A percentile compares a stretch with the other conserved stretches of the same genome.
Conservation (phyloP, 2,113 vertebrate genomes). For the Colinus virginianus region DNA sequence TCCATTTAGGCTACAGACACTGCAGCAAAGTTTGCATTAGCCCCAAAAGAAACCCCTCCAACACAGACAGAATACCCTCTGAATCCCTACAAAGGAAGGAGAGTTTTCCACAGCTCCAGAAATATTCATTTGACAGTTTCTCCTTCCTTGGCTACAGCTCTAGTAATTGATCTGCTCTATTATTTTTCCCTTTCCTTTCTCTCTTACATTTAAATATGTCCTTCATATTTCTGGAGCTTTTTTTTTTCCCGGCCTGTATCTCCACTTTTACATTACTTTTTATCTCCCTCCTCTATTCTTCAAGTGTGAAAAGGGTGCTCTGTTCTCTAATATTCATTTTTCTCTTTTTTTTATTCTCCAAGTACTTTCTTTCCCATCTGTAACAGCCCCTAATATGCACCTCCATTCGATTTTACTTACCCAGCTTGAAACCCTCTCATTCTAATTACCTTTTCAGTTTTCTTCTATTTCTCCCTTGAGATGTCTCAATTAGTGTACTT, state of each 20-base stretch:
- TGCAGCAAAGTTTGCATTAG: neutral
- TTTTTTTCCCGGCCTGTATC: conserved; percentile 20
- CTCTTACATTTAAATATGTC: conserved; percentile 70
- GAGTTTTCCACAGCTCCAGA: conserved; percentile 37
- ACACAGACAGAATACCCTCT: neutral
- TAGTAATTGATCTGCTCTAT: conserved; percentile 72
- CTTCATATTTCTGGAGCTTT: conserved; percentile 61
- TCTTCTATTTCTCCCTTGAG: conserved; percentile 78
- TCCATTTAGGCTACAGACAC: neutral
- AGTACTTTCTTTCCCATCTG: conserved; percentile 65
- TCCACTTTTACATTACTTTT: conserved; percentile 45
- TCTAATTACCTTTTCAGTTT: conserved; percentile 84
- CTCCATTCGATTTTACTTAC: conserved; percentile 78
- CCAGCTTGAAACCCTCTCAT: conserved; percentile 78
- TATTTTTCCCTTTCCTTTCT: conserved; percentile 66
- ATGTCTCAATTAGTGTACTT: conserved; percentile 86
- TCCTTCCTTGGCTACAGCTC: conserved; percentile 37
- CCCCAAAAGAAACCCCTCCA: neutral
- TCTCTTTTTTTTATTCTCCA: conserved; percentile 44
- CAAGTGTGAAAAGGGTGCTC: conserved; percentile 71
- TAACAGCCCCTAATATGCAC: conserved; percentile 71
- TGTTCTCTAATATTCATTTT: conserved; percentile 58
- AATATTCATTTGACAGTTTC: conserved; percentile 51
- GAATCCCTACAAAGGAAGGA: neutral
- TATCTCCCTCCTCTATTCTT: conserved; percentile 65